Base-by-base conservation (phyloP, 2,888 invertebrate genomes). In the Amphipoea oculea region DNA sequence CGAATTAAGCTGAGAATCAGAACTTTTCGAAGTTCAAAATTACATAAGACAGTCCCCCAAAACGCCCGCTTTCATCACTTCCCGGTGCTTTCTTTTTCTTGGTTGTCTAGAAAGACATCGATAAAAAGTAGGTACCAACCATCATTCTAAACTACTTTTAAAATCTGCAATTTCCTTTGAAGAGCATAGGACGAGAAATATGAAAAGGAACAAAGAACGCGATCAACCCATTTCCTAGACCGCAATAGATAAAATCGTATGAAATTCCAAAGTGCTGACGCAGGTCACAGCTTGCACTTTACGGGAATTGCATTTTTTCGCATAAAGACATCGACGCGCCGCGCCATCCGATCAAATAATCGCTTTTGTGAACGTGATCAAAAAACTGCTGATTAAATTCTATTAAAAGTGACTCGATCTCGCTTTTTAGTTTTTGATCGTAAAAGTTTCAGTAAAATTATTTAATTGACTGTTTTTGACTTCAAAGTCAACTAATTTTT, bases 301-400 rank as follows among this genome's bases (percentile, higher is more conserved):
- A 73, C 66, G 45, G 40, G 70, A 81, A 87, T 85, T 79, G 81
- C 87, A 85, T 89, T 87, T 89, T 85, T 85, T 81, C 75, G 14
- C 68, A 76, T 73, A 79, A 78, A 86, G 69, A 76, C 62, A 67
- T 73, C 57, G 66, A 60, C 48, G n/a, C 62, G 51, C 45, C 20
- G 36, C 63, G 57, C 54, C 67, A 65, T 62, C 57, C 60, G 36
- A 63, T 78, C 42, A 66, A 85, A 81, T 79, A 20, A 89, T 74
- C 63, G 71, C 42, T 68, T 73, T 80, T 81, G 45, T 54, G 72
- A 36, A 40, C 23, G 40, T 70, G 67, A 83, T 79, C 67, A 73
- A 73, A 83, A 83, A 80, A 45, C 0, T 67, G 74, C 79, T 78
- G 75, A 29, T 29, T 29, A 1, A 29, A 83, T 73, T 71, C 17